Conservation (phyloP, 2,797 vertebrate genomes). For the Antrozous pallidus region DNA sequence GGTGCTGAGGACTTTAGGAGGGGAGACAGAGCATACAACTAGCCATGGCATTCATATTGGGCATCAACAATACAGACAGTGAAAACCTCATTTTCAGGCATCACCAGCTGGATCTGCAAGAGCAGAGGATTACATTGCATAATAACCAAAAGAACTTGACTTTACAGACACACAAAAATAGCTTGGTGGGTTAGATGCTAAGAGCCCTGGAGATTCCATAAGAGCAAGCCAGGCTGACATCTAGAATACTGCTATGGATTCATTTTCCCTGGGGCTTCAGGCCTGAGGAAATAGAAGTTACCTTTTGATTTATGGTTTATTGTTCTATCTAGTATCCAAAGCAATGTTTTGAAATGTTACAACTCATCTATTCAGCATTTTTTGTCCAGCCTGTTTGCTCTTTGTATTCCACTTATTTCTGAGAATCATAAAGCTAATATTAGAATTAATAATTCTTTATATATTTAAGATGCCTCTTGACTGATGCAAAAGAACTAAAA, state of each 20-base stretch:
- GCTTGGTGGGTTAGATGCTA: not conserved
- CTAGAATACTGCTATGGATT: not conserved
- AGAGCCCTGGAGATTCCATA: not conserved
- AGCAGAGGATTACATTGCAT: not conserved
- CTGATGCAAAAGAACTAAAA: not conserved
- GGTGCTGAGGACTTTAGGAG: not conserved
- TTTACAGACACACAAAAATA: not conserved
- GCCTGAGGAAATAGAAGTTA: not conserved
- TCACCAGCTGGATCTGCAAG: not conserved
- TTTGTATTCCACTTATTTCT: not conserved
- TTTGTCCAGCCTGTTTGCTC: not conserved
- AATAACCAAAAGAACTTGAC: not conserved
- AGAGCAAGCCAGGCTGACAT: not conserved
- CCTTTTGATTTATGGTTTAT: not conserved
- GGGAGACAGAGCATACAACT: rapidly evolving
- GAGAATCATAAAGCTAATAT: not conserved
- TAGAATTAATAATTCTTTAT: not conserved
- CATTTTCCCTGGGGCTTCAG: not conserved
- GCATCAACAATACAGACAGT: not conserved
- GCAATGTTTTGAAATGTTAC: slow-evolving; percentile 27
- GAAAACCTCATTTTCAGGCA: not conserved
- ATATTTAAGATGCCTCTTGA: not conserved
- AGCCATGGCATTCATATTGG: not conserved
- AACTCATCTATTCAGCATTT: not conserved
- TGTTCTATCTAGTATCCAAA: not conserved